Base-by-base conservation (phyloP, 2,888 invertebrate species). In the Thymelicus lineola region DNA sequence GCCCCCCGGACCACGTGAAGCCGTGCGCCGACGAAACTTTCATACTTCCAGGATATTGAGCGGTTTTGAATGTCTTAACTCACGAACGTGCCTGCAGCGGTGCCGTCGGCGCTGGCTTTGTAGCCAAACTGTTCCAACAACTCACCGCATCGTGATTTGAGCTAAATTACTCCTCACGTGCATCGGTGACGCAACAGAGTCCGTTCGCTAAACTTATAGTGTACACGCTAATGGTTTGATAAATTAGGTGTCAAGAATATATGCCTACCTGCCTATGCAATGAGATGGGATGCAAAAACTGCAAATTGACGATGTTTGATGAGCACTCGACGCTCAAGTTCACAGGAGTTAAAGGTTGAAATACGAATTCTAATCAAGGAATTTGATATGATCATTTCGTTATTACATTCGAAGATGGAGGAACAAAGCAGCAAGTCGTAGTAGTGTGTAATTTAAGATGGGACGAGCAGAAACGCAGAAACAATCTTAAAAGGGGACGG, bases 11-110 rank as follows among this genome's bases (percentile, higher is more conserved):
- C 91, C 93, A 92, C 91, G 90, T 93, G 91, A 93, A 93, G 89
- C 91, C 91, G 91, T 91, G 92, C 90, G 90, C 91, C 90, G 89
- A 88, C 90, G 88, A 93, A 93, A 93, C 90, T 93, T 93, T 93
- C 93, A 90, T 91, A 90, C 92, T 90, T 86, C 86, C 90, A 87
- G 90, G 92, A 91, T 93, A 93, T 93, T 92, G 93, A 93, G 93
- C 93, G 93, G 93, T 92, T 93, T 93, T 93, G 93, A 93, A 93
- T 93, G 93, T 93, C 93, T 93, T 93, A 93, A 93, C 93, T 92
- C 92, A 90, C 90, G 91, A 91, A 89, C 89, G 87, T 85, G 88
- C 88, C 86, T 79, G 83, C 83, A 87, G 77, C 87, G 82, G 78
- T 79, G 82, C 82, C 78, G 79, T 75, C 79, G 82, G 81, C 81